Evolutionary conservation across 2,113 vertebrate genomes (phyloP), one percentile per base, ranked within the genome.

Genomic region (Stomatorhinus ivindoensis): DNA sequence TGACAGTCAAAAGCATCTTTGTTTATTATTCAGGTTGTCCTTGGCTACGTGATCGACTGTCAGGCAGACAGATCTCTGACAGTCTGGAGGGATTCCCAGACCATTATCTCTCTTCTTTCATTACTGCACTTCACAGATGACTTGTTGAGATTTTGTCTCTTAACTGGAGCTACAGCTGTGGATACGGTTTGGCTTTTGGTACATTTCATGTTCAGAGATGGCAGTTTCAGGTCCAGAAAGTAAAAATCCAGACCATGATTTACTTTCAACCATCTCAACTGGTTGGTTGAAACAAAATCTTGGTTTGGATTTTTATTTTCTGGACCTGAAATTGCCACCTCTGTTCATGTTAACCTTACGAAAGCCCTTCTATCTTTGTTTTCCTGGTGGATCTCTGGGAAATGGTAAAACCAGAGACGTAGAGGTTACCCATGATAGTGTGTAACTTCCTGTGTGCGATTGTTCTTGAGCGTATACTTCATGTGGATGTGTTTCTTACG

Each of bases 91-190:
- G 87, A 65, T 39, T 69, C 11, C 42, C 3, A 24, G 39, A 44
- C 55, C 42, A 47, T 47, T 46, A 55, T 88, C 39, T 46, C 31
- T 39, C 51, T 39, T 58, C 42, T n/a, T 88, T 88, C 24, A 35
- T n/a, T 69, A 87, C 2, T 69, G 58, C 87, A 88, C 87, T 88
- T 88, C 39, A 44, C 55, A 65, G 42, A 39, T 84, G 82, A 84
- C 82, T n/a, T 84, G 19, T 47, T 19, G 19, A 69, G 61, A 47
- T 47, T 88, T 48, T 51, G 9, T 48, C 31, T 48, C 48, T 76
- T 19, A 80, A 42, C 73, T 80, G 15, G 11, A n/a, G 73, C 35
- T 80, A 80, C 31, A 42, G 35, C 35, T 31, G 61, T 27, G 61
- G 61, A 31, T 69, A 31, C 27, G 10, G 10, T 31, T 69, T 69